Percentiles rank a stretch among this genome's conserved stretches.
These are phyloP conservation scores for Zoanthus sociatus DNA, from an alignment of 92 coral and sea anemone species.

Conservation along the genomic window DNA sequence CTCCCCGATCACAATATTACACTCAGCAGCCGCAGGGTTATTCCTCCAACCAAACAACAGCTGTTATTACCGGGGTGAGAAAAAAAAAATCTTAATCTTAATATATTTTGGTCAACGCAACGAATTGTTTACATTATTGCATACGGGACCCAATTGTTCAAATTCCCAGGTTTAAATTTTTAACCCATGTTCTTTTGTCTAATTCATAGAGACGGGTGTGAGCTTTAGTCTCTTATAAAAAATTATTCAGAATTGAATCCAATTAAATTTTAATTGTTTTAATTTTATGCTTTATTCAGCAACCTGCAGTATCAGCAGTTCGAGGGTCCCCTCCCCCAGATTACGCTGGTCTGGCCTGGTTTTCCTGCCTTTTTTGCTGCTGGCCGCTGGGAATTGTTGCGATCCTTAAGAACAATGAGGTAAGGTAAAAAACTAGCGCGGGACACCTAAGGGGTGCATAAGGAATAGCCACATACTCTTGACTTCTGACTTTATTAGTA, in stretches of 20 bases:
- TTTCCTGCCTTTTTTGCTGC: slow-evolving; percentile 52
- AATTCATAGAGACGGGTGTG: too few relatives aligned
- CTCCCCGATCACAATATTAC: background rate
- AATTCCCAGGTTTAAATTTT: too few relatives aligned
- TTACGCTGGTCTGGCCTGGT: slow-evolving; percentile 41
- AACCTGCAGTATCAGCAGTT: slow-evolving; percentile 2
- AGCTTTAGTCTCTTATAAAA: too few relatives aligned
- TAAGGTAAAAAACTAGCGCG: background rate
- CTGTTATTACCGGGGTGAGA: background rate
- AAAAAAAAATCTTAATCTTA: background rate
- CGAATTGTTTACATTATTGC: too few relatives aligned
- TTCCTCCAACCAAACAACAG: background rate
- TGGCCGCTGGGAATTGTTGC: slow-evolving; percentile 48
- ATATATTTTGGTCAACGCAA: too few relatives aligned
- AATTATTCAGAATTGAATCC: background rate
- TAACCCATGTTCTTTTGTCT: too few relatives aligned
- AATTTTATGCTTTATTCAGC: background rate
- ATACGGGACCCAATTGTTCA: too few relatives aligned
- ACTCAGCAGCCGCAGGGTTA: background rate
- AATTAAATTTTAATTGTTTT: background rate
- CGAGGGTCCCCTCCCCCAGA: slow-evolving; percentile 34
- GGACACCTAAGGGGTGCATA: too few relatives aligned
- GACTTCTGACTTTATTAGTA: too few relatives aligned
- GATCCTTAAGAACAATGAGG: slow-evolving; percentile 54
- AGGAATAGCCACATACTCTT: too few relatives aligned